Evolutionary conservation across 2,113 vertebrate species (phyloP).

Genomic region (Turdus rufiventris): DNA sequence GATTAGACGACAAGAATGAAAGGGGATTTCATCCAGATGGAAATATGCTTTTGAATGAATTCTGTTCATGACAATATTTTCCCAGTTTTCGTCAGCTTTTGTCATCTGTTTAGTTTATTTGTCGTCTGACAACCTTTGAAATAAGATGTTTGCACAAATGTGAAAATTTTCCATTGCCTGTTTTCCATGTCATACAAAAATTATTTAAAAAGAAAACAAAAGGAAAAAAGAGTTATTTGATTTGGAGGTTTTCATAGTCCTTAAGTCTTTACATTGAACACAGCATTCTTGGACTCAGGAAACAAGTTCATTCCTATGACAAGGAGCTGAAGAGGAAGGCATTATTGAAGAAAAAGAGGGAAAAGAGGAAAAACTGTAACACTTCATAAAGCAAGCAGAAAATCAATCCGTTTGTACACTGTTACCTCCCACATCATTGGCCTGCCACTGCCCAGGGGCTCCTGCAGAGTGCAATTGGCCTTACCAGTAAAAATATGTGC

Average conservation of each 20-base stretch:
- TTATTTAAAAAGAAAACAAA: not conserved
- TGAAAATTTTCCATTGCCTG: not conserved
- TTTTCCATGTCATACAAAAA: not conserved
- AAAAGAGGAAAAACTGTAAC: not conserved
- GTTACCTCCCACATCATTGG: not conserved
- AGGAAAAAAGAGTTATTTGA: accelerated
- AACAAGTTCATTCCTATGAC: not conserved
- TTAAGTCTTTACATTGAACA: not conserved
- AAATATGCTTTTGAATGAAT: not conserved
- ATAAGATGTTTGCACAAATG: not conserved
- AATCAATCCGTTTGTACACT: not conserved
- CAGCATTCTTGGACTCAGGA: accelerated
- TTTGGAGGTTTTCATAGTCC: not conserved
- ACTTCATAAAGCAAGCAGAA: not conserved
- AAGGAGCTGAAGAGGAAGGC: not conserved
- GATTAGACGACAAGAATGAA: not conserved
- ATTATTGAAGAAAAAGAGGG: not conserved
- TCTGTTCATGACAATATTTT: constrained; percentile 26
- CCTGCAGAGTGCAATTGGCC: accelerated
- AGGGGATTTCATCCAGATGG: constrained; percentile 8
- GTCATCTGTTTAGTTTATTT: not conserved
- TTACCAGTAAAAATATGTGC: accelerated
- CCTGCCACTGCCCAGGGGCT: not conserved
- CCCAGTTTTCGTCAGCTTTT: not conserved
- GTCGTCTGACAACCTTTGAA: constrained; percentile 16